Base-by-base conservation (phyloP, 23 tunicate species). In the Styela plicata region DNA sequence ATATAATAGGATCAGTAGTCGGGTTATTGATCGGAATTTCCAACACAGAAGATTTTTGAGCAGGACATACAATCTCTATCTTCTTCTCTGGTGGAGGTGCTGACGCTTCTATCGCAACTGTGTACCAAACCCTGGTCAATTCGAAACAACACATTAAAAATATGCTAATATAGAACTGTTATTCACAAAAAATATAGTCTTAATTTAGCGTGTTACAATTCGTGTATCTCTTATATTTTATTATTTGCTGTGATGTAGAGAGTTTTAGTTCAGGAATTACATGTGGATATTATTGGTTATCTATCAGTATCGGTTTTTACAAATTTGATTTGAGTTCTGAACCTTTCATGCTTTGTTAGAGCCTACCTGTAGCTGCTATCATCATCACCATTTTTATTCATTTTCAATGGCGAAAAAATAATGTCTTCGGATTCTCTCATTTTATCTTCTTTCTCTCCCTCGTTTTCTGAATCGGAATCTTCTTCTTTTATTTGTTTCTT, bases 101-200 rank as follows among this genome's bases (percentile, higher is more conserved):
- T 5, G 83, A 85, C 31, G 85, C 87, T 18, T 85, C 78, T 25
- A 93, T 64, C 28, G 70, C 78, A 16, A 93, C 5, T 16, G 98
- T 73, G 74, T 84, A 93, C 98, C 98, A 93, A 30, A 93, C 90
- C 36, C 98, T 93, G 85, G n/a, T n/a, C n/a, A n/a, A n/a, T n/a
- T n/a, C n/a, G n/a, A n/a, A n/a, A n/a, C n/a, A n/a, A n/a, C n/a
- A n/a, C n/a, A n/a, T n/a, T n/a, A n/a, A n/a, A n/a, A n/a, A n/a
- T n/a, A n/a, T n/a, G n/a, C n/a, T n/a, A n/a, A n/a, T n/a, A n/a
- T n/a, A n/a, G n/a, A n/a, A n/a, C n/a, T n/a, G n/a, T n/a, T n/a
- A n/a, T n/a, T n/a, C n/a, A n/a, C n/a, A n/a, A n/a, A n/a, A n/a
- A n/a, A n/a, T n/a, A n/a, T n/a, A n/a, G n/a, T n/a, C n/a, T n/a